phyloP scores from a whole-genome alignment of 2,888 invertebrate species.

The Eilema caniola region DNA sequence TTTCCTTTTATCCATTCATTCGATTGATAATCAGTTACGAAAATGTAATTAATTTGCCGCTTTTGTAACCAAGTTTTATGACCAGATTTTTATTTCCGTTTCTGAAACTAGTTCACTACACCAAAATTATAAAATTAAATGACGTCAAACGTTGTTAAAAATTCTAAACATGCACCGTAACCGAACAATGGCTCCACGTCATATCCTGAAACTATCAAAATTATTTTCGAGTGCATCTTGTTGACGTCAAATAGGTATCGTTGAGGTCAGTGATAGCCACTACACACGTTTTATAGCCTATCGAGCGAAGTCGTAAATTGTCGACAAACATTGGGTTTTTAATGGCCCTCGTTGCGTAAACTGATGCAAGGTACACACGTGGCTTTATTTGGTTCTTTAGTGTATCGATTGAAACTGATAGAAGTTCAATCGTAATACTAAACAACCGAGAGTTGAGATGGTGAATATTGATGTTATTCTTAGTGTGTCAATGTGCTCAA shows the following conservation, averaged over 20 bases:
- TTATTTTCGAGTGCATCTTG: constrained; percentile 27
- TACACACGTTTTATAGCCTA: constrained; percentile 43
- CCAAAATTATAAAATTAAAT: not conserved
- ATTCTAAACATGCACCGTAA: not conserved
- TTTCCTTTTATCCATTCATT: no score
- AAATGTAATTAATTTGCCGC: no score
- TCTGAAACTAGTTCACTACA: not conserved
- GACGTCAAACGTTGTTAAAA: not conserved
- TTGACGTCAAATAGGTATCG: constrained; percentile 42
- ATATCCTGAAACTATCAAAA: constrained; percentile 28
- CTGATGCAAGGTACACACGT: constrained; percentile 24
- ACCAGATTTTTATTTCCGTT: no score
- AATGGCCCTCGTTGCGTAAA: constrained; percentile 44
- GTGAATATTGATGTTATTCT: no score
- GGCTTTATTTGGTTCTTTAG: not conserved
- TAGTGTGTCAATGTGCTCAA: no score
- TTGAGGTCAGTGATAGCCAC: constrained; percentile 40
- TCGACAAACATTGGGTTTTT: constrained; percentile 50
- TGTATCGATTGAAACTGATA: not conserved
- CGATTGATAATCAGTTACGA: no score
- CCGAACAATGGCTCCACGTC: constrained; percentile 25
- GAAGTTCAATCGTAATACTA: not conserved
- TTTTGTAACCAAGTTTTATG: no score
- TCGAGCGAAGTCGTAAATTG: constrained; percentile 53
- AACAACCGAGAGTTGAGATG: not conserved